Percentiles rank a stretch among this genome's conserved stretches.
These are phyloP conservation scores for Tuberolachnus salignus DNA, from an alignment of 2,888 invertebrate species.

Conservation along the genomic window DNA sequence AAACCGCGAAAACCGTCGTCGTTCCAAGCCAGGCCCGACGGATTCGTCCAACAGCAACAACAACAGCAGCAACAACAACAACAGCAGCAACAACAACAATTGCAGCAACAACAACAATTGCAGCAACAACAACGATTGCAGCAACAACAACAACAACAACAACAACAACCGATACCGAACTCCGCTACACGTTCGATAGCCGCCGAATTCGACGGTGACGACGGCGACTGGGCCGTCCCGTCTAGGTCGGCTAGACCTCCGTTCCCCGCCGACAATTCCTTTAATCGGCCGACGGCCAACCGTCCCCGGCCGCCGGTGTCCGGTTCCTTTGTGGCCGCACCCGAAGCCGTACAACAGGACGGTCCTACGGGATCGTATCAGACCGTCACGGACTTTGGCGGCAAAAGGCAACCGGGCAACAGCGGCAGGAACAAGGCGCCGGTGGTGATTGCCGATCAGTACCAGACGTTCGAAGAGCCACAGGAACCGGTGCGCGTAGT, in stretches of 20 bases:
- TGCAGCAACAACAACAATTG: conserved; percentile 59
- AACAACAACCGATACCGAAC: neutral
- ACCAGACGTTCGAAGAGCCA: conserved; percentile 24
- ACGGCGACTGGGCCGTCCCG: conserved; percentile 1
- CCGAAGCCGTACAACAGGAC: neutral
- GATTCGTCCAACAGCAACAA: conserved; percentile 58
- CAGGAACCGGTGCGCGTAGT: neutral
- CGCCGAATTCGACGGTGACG: conserved; percentile 1
- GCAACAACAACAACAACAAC: conserved; percentile 58
- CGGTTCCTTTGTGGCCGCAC: conserved; percentile 1
- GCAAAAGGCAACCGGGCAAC: neutral
- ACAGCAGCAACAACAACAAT: conserved; percentile 56
- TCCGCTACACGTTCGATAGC: neutral
- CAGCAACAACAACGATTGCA: conserved; percentile 55
- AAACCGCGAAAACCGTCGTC: conserved; percentile 61
- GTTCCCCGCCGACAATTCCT: neutral
- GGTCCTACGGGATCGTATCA: conserved; percentile 3
- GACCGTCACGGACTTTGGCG: conserved; percentile 1
- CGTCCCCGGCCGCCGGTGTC: neutral
- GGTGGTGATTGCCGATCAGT: neutral
- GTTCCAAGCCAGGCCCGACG: conserved; percentile 58
- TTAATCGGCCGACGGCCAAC: neutral
- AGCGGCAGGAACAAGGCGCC: neutral
- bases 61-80: conserved; percentile 58
- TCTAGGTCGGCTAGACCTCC: neutral